phyloP scores from a whole-genome alignment of 2,888 invertebrate species.

The Creontiades dilutus region DNA sequence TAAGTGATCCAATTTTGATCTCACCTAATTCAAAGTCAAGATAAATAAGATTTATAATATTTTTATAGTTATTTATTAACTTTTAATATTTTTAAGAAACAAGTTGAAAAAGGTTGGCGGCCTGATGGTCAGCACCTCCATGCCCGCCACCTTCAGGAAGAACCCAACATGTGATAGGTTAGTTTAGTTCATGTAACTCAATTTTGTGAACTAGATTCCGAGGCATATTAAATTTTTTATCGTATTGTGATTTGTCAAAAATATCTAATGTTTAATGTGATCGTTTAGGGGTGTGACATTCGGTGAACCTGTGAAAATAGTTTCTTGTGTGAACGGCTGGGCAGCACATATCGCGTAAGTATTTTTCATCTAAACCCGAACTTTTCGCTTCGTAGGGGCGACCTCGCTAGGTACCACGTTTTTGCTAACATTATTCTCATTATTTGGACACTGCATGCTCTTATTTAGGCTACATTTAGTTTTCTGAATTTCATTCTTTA shows the following conservation, averaged over 20 bases:
- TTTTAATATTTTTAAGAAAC: too few species aligned
- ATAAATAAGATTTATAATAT: too few species aligned
- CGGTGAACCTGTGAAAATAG: neutral
- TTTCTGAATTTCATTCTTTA: neutral
- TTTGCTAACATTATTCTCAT: neutral
- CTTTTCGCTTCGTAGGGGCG: neutral
- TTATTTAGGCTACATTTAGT: neutral
- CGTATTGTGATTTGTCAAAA: neutral
- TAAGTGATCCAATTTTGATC: too few species aligned
- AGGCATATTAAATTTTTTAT: neutral
- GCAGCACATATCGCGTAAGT: slow-evolving; percentile 8
- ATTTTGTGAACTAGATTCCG: slow-evolving; percentile 26
- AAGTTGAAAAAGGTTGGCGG: too few species aligned
- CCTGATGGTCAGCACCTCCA: neutral
- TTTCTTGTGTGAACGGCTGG: neutral
- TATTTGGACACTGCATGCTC: neutral
- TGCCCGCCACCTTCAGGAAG: slow-evolving; percentile 66
- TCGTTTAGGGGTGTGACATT: slow-evolving; percentile 17
- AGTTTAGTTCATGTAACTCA: slow-evolving; percentile 64
- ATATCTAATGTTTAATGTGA: slow-evolving; percentile 8
- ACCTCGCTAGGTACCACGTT: slow-evolving; percentile 63
- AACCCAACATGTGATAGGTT: slow-evolving; percentile 60
- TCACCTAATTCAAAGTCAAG: too few species aligned
- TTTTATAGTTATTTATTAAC: too few species aligned
- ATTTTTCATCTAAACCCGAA: neutral